Base-by-base conservation (phyloP, 2,888 invertebrate species). In the Ecliptopera silaceata region DNA sequence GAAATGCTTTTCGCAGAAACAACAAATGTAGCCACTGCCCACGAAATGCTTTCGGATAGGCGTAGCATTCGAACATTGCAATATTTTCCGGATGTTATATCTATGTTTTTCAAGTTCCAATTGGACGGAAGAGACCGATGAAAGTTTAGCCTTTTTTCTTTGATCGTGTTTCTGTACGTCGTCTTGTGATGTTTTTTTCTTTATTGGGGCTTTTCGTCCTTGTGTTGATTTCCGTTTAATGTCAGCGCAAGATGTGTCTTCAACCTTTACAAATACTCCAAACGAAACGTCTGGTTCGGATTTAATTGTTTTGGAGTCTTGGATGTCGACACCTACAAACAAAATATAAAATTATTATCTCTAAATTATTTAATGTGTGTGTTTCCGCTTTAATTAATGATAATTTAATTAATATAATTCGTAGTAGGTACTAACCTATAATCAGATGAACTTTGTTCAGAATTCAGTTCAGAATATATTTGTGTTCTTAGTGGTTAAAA, bases 11-110 rank as follows among this genome's bases (percentile, higher is more conserved):
- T 64, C 49, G 39, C 86, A 85, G 55, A 75, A 85, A 17, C 75
- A 74, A 57, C 85, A 85, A 0, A 60, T 56, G 53, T 81, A 85
- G 0, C 80, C 81, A 1, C 75, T 69, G 34, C 58, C 67, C 3
- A 56, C 61, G 39, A 65, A 71, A 38, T 61, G 61, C 13, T 69
- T 65, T 2, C 72, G 66, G 1, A 82, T 77, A 0, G 78, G 80
- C 0, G 82, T 79, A 0, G 79, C 79, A 17, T 82, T 36, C 8
- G 36, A 36, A 12, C 36, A 36, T 36, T 36, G 36, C 8, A 36
- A 36, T 36, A 36, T 5, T 36, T 15, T 36, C 15, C 15, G 36
- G 6, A 36, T 59, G 52, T 77, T 76, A n/a, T 68, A 61, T 12
- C 65, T 61, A 34, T 61, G 61, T 47, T 61, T 61, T 4, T 50